Evolutionary conservation across 2,113 vertebrate species (phyloP), one percentile per base, ranked within the genome.

Genomic region (Rhea pennata): DNA sequence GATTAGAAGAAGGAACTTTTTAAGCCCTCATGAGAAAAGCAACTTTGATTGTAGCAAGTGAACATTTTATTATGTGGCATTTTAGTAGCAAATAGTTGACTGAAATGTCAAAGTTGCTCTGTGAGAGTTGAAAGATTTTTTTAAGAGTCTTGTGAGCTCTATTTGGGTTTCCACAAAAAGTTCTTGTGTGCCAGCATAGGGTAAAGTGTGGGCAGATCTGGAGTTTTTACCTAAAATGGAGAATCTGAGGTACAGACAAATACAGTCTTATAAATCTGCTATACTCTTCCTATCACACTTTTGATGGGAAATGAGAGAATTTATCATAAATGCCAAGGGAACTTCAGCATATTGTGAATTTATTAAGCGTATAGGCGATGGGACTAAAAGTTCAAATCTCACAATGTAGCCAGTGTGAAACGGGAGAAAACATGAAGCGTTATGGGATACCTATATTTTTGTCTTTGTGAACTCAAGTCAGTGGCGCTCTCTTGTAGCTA

Each of bases 351-450:
- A 33, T 83, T 54, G 33, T 6, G 33, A 73, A 56, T 12, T 78
- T 58, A 33, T 78, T 58, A 33, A 61, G 15, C 31, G 61, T 46
- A 21, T 29, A 40, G 54, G 9, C 0, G 0, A 29, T 42, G 84
- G 61, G 21, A 56, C 15, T 65, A 5, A 2, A 54, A 10, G 56
- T 58, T 29, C 29, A 31, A 15, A 23, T 51, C 16, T 42, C 31
- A 4, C 0, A 0, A 10, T 44, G 22, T 4, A 67, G 40, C 42
- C 44, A 31, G 7, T 56, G 44, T 72, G 5, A 51, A 53, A 13
- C 23, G 48, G 48, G 27, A 2, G 23, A 26, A 58, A 33, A 22
- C 69, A 36, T 46, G 16, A 67, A 42, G 26, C 1, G 4, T 44
- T 61, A 24, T 69, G 67, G 46, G 46, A 5, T 53, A 20, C 21